Evolutionary conservation across 92 coral and sea anemone species (phyloP).

Genomic region (Chrysogorgia sp.): DNA sequence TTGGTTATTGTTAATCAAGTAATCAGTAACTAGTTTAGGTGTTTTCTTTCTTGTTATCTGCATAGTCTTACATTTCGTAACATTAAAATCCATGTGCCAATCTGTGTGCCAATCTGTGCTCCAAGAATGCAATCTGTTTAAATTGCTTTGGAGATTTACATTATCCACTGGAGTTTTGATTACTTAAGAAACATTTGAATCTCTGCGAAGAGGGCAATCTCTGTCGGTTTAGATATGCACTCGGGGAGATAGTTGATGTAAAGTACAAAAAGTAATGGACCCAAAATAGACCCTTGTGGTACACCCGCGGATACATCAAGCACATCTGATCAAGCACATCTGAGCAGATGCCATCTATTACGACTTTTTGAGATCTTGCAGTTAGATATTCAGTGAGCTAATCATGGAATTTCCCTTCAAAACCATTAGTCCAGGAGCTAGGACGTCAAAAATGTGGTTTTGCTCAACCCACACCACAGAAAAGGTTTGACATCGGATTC

Average conservation of each 20-base stretch:
- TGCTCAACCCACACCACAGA: too few species aligned
- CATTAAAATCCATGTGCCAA: slow-evolving; percentile 20
- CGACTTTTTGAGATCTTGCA: neutral
- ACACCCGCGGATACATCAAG: neutral
- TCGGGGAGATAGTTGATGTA: slow-evolving; percentile 11
- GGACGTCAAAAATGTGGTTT: too few species aligned
- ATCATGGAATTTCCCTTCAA: too few species aligned
- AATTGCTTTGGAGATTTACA: neutral
- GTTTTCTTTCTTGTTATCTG: slow-evolving; percentile 10
- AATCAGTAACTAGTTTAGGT: slow-evolving; percentile 8
- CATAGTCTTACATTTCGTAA: slow-evolving; percentile 18
- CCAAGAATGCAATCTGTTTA: slow-evolving; percentile 15
- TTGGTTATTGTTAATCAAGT: neutral
- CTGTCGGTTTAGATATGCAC: neutral
- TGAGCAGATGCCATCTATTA: neutral
- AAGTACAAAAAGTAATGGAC: slow-evolving; percentile 1
- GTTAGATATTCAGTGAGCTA: too few species aligned
- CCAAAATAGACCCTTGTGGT: slow-evolving; percentile 10
- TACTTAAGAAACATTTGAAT: neutral
- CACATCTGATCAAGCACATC: neutral
- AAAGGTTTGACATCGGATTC: too few species aligned
- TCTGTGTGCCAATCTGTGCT: neutral
- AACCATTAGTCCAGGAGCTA: too few species aligned
- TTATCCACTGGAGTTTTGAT: neutral
- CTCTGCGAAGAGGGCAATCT: slow-evolving; percentile 21